Evolutionary conservation across 2,888 invertebrate species (phyloP).

Genomic region (Criorhina ranunculi): DNA sequence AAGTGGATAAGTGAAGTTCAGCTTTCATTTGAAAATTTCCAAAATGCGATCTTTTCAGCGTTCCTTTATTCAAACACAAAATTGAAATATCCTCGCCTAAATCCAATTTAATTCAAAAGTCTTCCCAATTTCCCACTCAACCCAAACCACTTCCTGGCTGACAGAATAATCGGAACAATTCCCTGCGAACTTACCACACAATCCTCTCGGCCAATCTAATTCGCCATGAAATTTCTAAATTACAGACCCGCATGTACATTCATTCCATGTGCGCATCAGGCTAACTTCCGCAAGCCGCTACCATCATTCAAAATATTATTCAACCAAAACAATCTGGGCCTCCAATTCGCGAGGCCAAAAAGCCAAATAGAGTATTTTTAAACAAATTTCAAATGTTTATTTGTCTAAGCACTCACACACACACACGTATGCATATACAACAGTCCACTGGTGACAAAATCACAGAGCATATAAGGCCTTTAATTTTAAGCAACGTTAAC

Average conservation of each 20-base stretch:
- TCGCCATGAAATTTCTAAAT: constrained; percentile 2
- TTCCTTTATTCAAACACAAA: too few relatives aligned
- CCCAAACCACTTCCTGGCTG: constrained; percentile 23
- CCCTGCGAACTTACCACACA: constrained; percentile 10
- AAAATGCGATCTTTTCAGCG: too few relatives aligned
- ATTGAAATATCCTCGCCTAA: not conserved
- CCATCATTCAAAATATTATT: constrained; percentile 44
- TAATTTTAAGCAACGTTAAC: constrained; percentile 37
- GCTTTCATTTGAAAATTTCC: too few relatives aligned
- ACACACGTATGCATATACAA: too few relatives aligned
- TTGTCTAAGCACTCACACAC: not conserved
- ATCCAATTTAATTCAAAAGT: not conserved
- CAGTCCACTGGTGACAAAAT: not conserved
- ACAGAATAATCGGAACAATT: constrained; percentile 14
- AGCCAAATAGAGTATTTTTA: constrained; percentile 18
- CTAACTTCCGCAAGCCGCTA: constrained; percentile 17
- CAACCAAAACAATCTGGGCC: constrained; percentile 15
- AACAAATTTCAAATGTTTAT: constrained; percentile 23
- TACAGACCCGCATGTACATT: not conserved
- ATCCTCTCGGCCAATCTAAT: too few relatives aligned
- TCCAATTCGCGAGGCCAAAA: not conserved
- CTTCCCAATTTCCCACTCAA: constrained; percentile 1
- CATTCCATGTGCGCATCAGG: not conserved
- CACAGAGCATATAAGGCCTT: constrained; percentile 29
- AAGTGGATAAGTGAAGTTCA: too few relatives aligned